These are phyloP conservation scores for Lasioglossum leucozonium DNA, from an alignment of 2,888 invertebrate genomes.

Conservation along the genomic window DNA sequence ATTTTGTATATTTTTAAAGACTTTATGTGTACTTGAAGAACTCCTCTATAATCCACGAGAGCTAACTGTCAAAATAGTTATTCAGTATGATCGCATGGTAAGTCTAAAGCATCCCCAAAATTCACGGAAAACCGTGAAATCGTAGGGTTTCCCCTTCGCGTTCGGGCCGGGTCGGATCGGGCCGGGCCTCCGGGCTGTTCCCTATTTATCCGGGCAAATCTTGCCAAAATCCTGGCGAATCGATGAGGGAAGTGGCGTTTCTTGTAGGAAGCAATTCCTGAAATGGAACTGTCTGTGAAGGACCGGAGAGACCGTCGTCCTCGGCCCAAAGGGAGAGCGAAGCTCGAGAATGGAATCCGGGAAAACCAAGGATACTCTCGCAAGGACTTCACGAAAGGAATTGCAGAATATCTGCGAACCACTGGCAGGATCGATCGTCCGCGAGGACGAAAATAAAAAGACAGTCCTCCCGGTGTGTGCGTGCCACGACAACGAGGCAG, in stretches of 20 bases:
- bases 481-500: neutral
- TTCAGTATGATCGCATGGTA: too few species aligned
- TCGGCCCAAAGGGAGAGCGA: neutral
- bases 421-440: neutral
- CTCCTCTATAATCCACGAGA: too few species aligned
- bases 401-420: neutral
- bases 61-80: too few species aligned
- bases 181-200: neutral
- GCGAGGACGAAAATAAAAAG: neutral
- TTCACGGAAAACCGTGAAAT: neutral
- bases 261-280: neutral
- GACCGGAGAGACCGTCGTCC: neutral
- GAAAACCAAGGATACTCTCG: neutral
- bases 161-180: neutral
- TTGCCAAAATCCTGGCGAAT: neutral
- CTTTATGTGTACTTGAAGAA: too few species aligned
- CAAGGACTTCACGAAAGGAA: neutral
- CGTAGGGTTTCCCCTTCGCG: neutral
- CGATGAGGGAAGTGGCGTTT: constrained; percentile 1
- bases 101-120: too few species aligned
- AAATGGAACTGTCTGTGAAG: constrained; percentile 3
- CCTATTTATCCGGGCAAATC: neutral
- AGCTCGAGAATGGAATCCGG: neutral
- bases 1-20: too few species aligned
- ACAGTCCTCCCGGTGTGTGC: neutral